These are phyloP conservation scores for Corynorhinus townsendii DNA, from an alignment of 2,113 vertebrate species.

Conservation along the genomic window DNA sequence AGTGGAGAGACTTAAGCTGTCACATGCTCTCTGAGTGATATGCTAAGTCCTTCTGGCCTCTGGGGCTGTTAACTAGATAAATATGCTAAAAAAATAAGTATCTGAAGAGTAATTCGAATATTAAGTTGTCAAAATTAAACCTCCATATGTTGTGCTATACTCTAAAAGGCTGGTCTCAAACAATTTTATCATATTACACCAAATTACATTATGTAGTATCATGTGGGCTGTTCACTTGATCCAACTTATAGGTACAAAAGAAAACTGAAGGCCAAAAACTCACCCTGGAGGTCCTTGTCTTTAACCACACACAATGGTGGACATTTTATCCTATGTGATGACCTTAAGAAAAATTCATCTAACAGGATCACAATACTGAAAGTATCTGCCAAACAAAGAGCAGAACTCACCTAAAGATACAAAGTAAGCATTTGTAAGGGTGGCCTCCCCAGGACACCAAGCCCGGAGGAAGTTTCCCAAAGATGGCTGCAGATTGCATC, in stretches of 20 bases:
- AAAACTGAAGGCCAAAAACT: neutral
- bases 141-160: neutral
- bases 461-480: neutral
- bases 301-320: neutral
- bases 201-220: neutral
- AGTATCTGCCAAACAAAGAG: neutral
- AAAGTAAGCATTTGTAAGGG: neutral
- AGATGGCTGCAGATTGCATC: neutral
- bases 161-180: neutral
- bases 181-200: neutral
- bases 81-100: conserved; percentile 38
- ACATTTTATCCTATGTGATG: neutral
- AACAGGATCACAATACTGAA: neutral
- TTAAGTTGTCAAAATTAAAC: conserved; percentile 27
- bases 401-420: neutral
- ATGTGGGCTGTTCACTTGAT: neutral
- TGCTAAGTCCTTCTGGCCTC: conserved; percentile 8
- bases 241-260: neutral
- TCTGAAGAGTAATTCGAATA: conserved; percentile 51
- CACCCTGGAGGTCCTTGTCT: neutral
- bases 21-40: conserved; percentile 26
- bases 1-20: conserved; percentile 36
- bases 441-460: neutral
- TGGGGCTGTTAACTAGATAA: conserved; percentile 23
- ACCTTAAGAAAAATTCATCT: neutral